Conservation (phyloP, 2,113 vertebrate genomes). For the Callionymus lyra region DNA sequence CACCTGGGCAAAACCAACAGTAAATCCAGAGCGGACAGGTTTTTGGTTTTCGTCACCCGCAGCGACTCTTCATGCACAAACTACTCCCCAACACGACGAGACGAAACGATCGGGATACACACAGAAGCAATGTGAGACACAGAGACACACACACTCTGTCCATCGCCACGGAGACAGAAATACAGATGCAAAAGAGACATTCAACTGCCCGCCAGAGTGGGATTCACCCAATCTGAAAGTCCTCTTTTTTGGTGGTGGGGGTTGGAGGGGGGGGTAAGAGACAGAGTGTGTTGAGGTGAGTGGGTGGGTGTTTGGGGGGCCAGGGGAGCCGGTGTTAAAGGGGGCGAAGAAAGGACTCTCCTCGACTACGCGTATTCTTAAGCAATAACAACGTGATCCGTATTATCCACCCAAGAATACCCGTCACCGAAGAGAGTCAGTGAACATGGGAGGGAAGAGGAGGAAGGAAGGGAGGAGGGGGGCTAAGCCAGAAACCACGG, state of each 20-base stretch:
- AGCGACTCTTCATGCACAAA: slow-evolving; percentile 4
- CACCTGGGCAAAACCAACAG: too few species aligned
- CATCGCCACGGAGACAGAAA: slow-evolving; percentile 32
- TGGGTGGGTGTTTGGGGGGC: slow-evolving; percentile 37
- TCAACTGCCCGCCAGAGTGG: slow-evolving; percentile 18
- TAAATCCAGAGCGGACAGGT: too few species aligned
- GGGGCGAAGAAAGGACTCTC: slow-evolving; percentile 94
- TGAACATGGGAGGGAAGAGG: slow-evolving; percentile 40
- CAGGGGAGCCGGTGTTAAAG: slow-evolving; percentile 34
- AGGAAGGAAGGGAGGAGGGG: background rate
- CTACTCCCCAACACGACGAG: slow-evolving; percentile 16
- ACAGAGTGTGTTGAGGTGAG: slow-evolving; percentile 28
- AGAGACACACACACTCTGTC: slow-evolving; percentile 5
- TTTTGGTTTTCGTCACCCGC: too few species aligned
- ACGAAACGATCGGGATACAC: slow-evolving; percentile 5
- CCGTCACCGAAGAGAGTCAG: slow-evolving; percentile 99
- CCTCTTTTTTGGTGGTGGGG: slow-evolving; percentile 23
- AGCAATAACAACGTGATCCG: slow-evolving; percentile 99
- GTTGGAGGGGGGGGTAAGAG: slow-evolving; percentile 17
- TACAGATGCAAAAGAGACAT: slow-evolving; percentile 3
- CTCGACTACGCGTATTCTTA: slow-evolving; percentile 99
- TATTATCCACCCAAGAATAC: slow-evolving; percentile 99
- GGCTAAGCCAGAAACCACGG: slow-evolving; percentile 52
- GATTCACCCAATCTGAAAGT: slow-evolving; percentile 34
- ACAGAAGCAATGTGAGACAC: slow-evolving; percentile 1